Base-by-base conservation (phyloP, 1,140 invertebrate species). In the Bombus haemorrhoidalis region DNA sequence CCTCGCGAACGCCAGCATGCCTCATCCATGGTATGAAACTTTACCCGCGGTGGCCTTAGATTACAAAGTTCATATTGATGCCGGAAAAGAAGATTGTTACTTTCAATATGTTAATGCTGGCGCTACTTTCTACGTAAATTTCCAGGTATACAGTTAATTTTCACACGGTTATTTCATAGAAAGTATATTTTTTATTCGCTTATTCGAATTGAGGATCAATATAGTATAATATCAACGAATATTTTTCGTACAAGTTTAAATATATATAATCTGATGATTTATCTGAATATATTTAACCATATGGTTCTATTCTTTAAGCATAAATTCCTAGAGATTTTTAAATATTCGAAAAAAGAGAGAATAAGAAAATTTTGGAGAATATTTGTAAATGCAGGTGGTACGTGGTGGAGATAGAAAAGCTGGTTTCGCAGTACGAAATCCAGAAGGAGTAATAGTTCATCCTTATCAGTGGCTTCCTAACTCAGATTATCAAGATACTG, bases 61-160 rank as follows among this genome's bases (percentile, higher is more conserved):
- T 89, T 98, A 99, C 93, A 99, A 99, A 96, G 97, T 99, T 32
- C 98, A 98, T 94, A 97, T 99, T 82, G 98, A 99, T 93, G 97
- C 98, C 18, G 98, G 98, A 53, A 99, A 98, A 95, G 98, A 99
- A 94, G 98, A 99, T 91, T 99, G 98, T 96, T 99, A 98, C 93
- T 98, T 97, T 95, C 98, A 99, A 95, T 98, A 97, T 96, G 98
- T 98, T 75, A 97, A 98, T 92, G 97, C 97, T 39, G 98, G 98
- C 74, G 98, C 98, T n/a, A 98, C 98, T 53, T 98, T 99, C 92
- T 99, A 98, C 94, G 98, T 98, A 72, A 98, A 98, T 90, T 98
- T 98, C 95, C 98, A 98, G 96, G 98, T 98, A 96, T 94, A 93
- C 25, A n/a, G 18, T 39, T 47, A 25, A n/a, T 34, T 83, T 39